Base-by-base conservation (phyloP, 2,797 vertebrate species). In the Phoebastria nigripes region DNA sequence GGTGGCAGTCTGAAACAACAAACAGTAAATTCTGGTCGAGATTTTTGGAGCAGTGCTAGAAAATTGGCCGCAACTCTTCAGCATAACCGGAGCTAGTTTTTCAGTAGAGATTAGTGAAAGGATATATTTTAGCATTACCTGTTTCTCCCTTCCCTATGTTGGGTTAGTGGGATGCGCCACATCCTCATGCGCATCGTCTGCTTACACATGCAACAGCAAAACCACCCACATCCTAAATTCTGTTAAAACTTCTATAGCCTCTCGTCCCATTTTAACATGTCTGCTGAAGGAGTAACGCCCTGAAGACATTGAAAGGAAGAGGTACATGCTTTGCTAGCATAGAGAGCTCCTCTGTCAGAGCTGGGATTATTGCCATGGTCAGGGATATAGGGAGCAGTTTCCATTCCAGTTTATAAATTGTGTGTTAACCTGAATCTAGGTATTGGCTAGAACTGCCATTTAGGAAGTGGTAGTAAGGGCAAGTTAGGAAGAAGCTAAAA, bases 1-100 rank as follows among this genome's bases (percentile, higher is more conserved):
- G 96, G 93, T 69, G 95, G 93, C 87, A 73, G 41, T 51, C 85
- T 88, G 33, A 63, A 86, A 11, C 94, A 78, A 5, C 1, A 1
- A 25, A 18, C 55, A 12, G 20, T 4, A 15, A 37, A 37, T 4
- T 17, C 46, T 33, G 7, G 12, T 7, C 17, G 37, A 41, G 65
- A 11, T 42, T 28, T 49, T 8, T 4, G 11, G 52, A 79, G 28
- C 39, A 28, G 44, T 24, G 12, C 46, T 65, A 9, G 46, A 29
- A 69, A 28, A n/a, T 35, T 16, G 3, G 59, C 59, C 41, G 44
- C 35, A 26, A 0, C 10, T 79, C 41, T 35, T n/a, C n/a, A 9
- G 37, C 1, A 0, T 55, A 59, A 39, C 35, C 5, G 5, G 5
- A 8, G 5, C 11, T 77, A 0, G 15, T 49, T 84, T 84, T 51